A percentile compares a stretch with the other conserved stretches of the same genome.
Conservation (phyloP, 2,888 invertebrate species). For the Trilocha varians region DNA sequence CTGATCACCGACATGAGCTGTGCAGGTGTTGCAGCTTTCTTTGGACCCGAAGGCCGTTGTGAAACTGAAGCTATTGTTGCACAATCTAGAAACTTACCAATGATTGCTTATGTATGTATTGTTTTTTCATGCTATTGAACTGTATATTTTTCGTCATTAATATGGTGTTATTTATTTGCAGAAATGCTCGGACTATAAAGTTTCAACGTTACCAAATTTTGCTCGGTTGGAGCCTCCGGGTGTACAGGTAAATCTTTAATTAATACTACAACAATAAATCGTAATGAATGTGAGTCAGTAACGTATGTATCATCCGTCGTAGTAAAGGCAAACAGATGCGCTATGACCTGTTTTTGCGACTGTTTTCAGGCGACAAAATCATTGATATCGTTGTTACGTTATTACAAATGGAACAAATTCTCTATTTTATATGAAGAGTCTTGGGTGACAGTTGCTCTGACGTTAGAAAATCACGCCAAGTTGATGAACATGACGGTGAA, state of each 20-base stretch:
- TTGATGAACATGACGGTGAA: constrained; percentile 88
- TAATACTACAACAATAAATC: background rate
- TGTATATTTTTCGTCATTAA: background rate
- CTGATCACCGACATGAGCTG: constrained; percentile 93
- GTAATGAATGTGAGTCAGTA: background rate
- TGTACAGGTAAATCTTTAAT: constrained; percentile 77
- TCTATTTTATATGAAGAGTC: constrained; percentile 88
- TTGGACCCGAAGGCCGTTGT: constrained; percentile 96
- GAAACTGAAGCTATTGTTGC: constrained; percentile 95
- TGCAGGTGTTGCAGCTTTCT: constrained; percentile 90
- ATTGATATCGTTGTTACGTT: constrained; percentile 89
- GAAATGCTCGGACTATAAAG: constrained; percentile 95
- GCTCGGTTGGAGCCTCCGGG: constrained; percentile 95
- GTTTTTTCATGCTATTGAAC: background rate
- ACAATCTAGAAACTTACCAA: constrained; percentile 94
- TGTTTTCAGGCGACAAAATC: constrained; percentile 89
- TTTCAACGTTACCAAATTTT: constrained; percentile 91
- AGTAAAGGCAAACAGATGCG: background rate
- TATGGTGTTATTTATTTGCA: constrained; percentile 60
- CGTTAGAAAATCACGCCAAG: constrained; percentile 83
- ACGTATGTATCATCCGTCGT: background rate
- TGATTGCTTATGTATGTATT: constrained; percentile 96
- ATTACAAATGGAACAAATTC: constrained; percentile 96
- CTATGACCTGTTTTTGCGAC: constrained; percentile 1
- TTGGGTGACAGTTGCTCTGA: constrained; percentile 87